phyloP scores from a whole-genome alignment of 2,888 invertebrate genomes.

The Sesia bembeciformis region DNA sequence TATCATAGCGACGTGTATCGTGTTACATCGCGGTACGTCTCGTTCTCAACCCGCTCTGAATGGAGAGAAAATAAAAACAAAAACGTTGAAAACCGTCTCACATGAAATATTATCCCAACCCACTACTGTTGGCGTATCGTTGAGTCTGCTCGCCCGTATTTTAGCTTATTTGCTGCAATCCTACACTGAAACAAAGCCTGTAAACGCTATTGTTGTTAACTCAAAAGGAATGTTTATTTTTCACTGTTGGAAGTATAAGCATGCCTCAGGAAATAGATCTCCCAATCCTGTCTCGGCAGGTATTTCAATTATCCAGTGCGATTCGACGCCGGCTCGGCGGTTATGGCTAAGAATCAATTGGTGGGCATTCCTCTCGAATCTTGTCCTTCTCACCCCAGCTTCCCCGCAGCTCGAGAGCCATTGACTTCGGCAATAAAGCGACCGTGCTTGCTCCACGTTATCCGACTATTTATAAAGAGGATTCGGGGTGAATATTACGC shows the following conservation, averaged over 20 bases:
- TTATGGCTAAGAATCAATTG: slow-evolving; percentile 31
- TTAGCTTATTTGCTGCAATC: slow-evolving; percentile 23
- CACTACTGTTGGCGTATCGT: slow-evolving; percentile 7
- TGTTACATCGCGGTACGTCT: slow-evolving; percentile 23
- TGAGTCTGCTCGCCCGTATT: slow-evolving; percentile 13
- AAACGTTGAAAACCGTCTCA: slow-evolving; percentile 13
- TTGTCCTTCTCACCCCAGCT: slow-evolving; percentile 30
- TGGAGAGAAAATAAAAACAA: slow-evolving; percentile 25
- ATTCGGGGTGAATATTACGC: too few species aligned
- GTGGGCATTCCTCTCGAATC: slow-evolving; percentile 36
- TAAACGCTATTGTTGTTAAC: slow-evolving; percentile 1
- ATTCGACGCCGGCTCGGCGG: slow-evolving; percentile 13
- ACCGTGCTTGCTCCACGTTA: neutral
- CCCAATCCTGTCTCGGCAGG: slow-evolving; percentile 31
- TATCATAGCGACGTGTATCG: slow-evolving; percentile 28
- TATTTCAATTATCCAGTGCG: slow-evolving; percentile 46
- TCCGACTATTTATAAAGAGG: too few species aligned
- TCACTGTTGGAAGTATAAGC: neutral
- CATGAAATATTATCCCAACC: slow-evolving; percentile 31
- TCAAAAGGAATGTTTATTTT: neutral
- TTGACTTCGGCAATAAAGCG: neutral
- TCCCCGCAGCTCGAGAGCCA: neutral
- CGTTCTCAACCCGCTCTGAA: slow-evolving; percentile 13
- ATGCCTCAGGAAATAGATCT: slow-evolving; percentile 4
- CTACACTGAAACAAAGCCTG: slow-evolving; percentile 9